Evolutionary conservation across 2,113 vertebrate genomes (phyloP).

Genomic region (Myrmophylax atrothorax): DNA sequence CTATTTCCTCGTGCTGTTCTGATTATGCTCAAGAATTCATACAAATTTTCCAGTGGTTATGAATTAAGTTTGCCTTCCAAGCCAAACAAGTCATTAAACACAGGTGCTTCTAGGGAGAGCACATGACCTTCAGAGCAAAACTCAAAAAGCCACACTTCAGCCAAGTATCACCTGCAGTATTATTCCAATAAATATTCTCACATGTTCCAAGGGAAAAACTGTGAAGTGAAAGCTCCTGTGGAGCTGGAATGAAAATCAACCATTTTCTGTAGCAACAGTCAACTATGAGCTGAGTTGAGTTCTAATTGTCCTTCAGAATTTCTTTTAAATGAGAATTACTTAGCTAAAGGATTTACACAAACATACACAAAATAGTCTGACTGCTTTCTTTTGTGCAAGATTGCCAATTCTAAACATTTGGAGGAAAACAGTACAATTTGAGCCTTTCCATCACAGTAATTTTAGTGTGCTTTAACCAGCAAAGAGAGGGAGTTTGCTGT

Average conservation of each 20-base stretch:
- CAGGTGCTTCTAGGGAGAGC: neutral
- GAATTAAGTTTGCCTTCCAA: neutral
- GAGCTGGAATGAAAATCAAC: neutral
- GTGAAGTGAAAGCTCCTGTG: neutral
- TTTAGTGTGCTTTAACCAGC: neutral
- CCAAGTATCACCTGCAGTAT: neutral
- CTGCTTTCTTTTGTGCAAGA: neutral
- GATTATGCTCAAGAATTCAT: neutral
- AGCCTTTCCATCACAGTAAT: neutral
- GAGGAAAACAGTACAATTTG: neutral
- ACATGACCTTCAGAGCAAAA: neutral
- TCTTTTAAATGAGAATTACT: neutral
- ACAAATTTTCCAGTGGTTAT: neutral
- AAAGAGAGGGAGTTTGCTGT: neutral
- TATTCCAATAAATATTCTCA: neutral
- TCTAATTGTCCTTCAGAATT: neutral
- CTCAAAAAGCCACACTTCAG: neutral
- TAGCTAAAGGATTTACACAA: neutral
- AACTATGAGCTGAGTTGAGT: neutral
- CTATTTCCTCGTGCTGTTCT: neutral
- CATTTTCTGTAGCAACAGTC: neutral
- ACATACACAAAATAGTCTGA: neutral
- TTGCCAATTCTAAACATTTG: neutral
- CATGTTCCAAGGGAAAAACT: neutral
- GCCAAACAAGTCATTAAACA: neutral